Base-by-base conservation (phyloP, 2,113 vertebrate species). In the Pholis gunnellus region DNA sequence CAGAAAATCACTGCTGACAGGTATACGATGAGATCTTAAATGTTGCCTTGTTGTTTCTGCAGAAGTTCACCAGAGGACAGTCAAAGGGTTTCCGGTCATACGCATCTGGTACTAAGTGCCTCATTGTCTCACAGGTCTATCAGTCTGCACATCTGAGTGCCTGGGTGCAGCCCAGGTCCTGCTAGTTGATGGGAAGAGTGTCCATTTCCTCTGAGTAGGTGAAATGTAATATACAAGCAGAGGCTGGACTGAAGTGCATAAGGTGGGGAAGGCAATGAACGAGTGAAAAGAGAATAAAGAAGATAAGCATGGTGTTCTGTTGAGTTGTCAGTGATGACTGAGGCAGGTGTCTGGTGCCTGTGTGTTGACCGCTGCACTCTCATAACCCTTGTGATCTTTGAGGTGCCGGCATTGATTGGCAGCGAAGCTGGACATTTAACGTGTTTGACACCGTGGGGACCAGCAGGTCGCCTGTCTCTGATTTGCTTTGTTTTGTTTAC, bases 181-280 rank as follows among this genome's bases (percentile, higher is more conserved):
- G 65, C 79, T 61, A 60, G 79, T 69, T 86, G 85, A 86, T 87
- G 88, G 82, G 85, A 82, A 82, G 78, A 74, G 84, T 87, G 74
- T 93, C 89, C 80, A 91, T 95, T 95, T 95, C 75, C 91, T 90
- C 89, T 92, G 91, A 92, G 89, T 92, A 71, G 84, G 84, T 90
- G 90, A 94, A 94, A 94, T 93, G 59, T 87, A 93, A 94, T 94
- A 87, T 84, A 78, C 73, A 79, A 84, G 79, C 36, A 65, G 75
- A 77, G 75, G 52, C 69, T 18, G 17, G 13, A 77, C 40, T 69
- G 61, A 85, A 79, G 72, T 78, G 50, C 75, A 83, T 38, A 2
- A 40, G 42, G 59, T 77, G 67, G 67, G 14, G n/a, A 73, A 73
- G n/a, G 71, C 63, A 52, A 73, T 44, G 73, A 73, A 65, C n/a